A percentile compares a stretch with the other conserved stretches of the same genome.
Conservation (phyloP, 2,113 vertebrate genomes). For the Sceloporus undulatus region DNA sequence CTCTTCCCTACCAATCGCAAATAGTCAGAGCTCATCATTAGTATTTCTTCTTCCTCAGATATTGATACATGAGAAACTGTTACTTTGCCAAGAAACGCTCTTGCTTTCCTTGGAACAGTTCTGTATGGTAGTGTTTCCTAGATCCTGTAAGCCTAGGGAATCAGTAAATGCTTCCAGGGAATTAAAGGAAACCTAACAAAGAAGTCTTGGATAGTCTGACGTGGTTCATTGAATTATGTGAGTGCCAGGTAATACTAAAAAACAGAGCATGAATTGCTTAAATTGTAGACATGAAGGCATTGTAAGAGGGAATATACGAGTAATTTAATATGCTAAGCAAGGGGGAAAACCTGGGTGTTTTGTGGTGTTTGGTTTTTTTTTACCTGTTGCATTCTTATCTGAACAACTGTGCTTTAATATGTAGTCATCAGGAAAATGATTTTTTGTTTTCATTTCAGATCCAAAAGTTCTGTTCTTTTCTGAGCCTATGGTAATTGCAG, state of each 20-base stretch:
- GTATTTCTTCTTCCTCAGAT: neutral
- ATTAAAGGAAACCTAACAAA: neutral
- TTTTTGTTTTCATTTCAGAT: slow-evolving; percentile 80
- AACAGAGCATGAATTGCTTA: neutral
- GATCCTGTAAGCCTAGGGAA: neutral
- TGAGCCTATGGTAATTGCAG: slow-evolving; percentile 75
- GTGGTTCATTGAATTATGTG: neutral
- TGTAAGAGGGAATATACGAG: neutral
- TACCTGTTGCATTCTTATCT: neutral
- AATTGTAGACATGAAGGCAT: neutral
- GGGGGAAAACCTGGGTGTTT: too few species aligned
- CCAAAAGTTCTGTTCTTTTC: slow-evolving; percentile 86
- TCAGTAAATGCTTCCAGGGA: neutral
- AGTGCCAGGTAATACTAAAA: neutral
- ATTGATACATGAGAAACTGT: neutral
- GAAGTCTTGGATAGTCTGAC: neutral
- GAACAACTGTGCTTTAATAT: neutral
- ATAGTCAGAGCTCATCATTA: neutral
- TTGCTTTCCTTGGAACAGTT: neutral
- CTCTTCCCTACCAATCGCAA: neutral
- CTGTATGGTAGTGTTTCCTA: neutral
- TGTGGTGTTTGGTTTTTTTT: too few species aligned
- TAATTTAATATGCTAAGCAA: neutral
- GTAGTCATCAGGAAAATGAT: neutral
- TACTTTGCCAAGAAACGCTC: neutral